Evolutionary conservation across 2,888 invertebrate species (phyloP).

Genomic region (Synanthedon myopaeformis): DNA sequence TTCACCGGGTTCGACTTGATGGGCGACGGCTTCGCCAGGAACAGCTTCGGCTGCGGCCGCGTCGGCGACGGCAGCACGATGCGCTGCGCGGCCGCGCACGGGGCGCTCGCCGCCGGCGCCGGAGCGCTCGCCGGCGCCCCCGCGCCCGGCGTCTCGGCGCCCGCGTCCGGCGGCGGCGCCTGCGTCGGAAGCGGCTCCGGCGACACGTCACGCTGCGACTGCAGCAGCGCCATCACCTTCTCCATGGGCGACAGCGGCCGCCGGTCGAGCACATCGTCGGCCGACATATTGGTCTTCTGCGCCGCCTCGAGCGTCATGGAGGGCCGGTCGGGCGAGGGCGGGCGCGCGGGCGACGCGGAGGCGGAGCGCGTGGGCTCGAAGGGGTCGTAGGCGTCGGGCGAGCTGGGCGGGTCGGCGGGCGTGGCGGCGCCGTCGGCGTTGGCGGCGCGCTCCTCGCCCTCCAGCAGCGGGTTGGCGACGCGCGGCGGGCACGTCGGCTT

Average conservation of each 20-base stretch:
- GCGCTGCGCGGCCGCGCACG: slow-evolving; percentile 33
- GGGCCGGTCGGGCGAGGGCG: slow-evolving; percentile 21
- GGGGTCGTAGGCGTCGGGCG: slow-evolving; percentile 90
- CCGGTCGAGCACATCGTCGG: slow-evolving; percentile 57
- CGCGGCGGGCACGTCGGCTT: slow-evolving; percentile 42
- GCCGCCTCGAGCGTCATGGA: slow-evolving; percentile 58
- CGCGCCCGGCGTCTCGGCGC: slow-evolving; percentile 22
- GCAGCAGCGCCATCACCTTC: slow-evolving; percentile 70
- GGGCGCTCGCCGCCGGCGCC: slow-evolving; percentile 23
- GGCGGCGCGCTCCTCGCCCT: slow-evolving; percentile 66
- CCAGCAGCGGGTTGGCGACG: slow-evolving; percentile 78
- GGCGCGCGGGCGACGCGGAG: slow-evolving; percentile 47
- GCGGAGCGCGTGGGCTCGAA: slow-evolving; percentile 90
- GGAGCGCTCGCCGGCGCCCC: slow-evolving; percentile 29
- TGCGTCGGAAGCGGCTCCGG: slow-evolving; percentile 19
- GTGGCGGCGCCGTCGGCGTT: slow-evolving; percentile 62
- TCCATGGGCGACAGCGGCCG: slow-evolving; percentile 70
- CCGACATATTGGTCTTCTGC: slow-evolving; percentile 59
- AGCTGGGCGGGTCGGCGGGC: slow-evolving; percentile 57
- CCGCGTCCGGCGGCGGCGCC: slow-evolving; percentile 7
- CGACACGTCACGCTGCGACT: slow-evolving; percentile 45
- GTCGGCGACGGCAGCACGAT: slow-evolving; percentile 63
- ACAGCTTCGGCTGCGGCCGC: slow-evolving; percentile 63
- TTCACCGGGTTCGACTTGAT: slow-evolving; percentile 72
- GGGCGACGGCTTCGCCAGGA: slow-evolving; percentile 61